phyloP scores from a whole-genome alignment of 2,797 vertebrate species.

The Chloroceryle inda region DNA sequence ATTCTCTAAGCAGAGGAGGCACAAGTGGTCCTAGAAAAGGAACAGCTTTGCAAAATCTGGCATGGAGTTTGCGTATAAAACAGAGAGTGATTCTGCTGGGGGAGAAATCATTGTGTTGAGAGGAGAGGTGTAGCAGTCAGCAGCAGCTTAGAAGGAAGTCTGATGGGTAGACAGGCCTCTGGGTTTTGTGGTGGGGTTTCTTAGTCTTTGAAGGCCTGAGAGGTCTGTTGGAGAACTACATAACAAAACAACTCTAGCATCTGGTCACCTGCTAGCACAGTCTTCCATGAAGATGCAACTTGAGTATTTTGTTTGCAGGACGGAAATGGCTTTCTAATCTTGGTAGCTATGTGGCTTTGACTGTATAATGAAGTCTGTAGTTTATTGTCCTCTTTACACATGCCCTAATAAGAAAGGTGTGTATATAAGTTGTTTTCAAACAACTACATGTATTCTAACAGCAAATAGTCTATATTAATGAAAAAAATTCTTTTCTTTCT shows the following conservation, averaged over 20 bases:
- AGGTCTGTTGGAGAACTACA: background rate
- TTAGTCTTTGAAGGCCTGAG: background rate
- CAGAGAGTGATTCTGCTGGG: background rate
- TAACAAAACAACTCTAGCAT: background rate
- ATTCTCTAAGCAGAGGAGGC: background rate
- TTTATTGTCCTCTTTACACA: background rate
- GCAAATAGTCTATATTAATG: background rate
- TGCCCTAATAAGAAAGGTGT: background rate
- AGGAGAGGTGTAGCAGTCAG: background rate
- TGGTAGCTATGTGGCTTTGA: background rate
- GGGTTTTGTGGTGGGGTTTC: background rate
- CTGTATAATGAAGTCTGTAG: accelerated
- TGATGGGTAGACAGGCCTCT: accelerated
- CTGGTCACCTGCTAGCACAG: accelerated
- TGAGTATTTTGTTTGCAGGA: background rate
- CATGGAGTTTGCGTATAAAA: background rate
- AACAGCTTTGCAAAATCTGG: background rate
- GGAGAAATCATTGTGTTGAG: background rate
- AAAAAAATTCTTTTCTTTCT: background rate
- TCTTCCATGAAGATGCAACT: background rate
- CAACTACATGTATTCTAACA: background rate
- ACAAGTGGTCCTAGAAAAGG: background rate
- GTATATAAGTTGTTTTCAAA: background rate
- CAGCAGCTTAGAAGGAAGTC: background rate
- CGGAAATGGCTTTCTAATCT: background rate